Conservation (phyloP, 2,113 vertebrate species). For the Abramis brama region DNA sequence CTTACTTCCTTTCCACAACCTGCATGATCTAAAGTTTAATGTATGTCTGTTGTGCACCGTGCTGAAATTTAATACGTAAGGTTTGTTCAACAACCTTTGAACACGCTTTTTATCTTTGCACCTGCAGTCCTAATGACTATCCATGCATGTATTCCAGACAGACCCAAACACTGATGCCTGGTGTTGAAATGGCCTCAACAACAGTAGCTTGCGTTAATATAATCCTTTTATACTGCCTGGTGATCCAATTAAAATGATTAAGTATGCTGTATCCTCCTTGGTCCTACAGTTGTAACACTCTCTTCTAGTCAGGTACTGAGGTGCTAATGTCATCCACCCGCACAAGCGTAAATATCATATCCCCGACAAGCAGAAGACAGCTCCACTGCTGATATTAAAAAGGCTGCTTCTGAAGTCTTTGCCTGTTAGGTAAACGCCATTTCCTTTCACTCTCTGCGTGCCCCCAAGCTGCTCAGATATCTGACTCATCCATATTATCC, state of each 20-base stretch:
- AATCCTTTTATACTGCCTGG: constrained; percentile 14
- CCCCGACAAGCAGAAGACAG: constrained; percentile 9
- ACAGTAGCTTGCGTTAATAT: not conserved
- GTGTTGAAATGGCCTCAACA: constrained; percentile 1
- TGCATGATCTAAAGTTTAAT: not conserved
- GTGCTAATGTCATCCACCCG: constrained; percentile 12
- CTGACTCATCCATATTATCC: constrained; percentile 20
- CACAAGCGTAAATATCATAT: constrained; percentile 17
- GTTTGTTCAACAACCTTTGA: not conserved
- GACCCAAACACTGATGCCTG: not conserved
- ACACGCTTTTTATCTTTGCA: not conserved
- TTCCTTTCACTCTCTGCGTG: not conserved
- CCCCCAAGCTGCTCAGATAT: not conserved
- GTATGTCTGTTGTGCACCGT: not conserved
- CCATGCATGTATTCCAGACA: constrained; percentile 24
- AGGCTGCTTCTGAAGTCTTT: constrained; percentile 6
- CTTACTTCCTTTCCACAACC: not conserved
- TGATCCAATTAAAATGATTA: constrained; percentile 43
- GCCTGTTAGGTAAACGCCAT: constrained; percentile 13
- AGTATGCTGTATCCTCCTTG: not conserved
- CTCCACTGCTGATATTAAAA: constrained; percentile 25
- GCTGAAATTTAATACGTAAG: not conserved
- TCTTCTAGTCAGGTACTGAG: constrained; percentile 16
- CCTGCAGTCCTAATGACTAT: constrained; percentile 21
- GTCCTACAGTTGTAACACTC: constrained; percentile 7